Evolutionary conservation across 2,888 invertebrate genomes (phyloP).

Genomic region (Eurytoma californica): DNA sequence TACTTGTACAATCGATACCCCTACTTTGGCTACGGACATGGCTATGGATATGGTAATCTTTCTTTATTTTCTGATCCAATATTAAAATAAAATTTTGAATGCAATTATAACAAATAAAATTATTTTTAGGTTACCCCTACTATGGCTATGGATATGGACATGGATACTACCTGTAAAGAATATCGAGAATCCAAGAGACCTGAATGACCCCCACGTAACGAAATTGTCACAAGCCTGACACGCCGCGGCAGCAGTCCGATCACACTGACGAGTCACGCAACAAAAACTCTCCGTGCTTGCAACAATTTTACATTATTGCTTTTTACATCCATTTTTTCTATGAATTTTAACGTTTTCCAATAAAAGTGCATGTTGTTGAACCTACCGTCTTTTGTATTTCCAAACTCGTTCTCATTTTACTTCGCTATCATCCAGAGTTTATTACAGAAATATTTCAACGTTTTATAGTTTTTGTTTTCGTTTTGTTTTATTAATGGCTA

Average conservation of each 20-base stretch:
- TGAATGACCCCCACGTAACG: background rate
- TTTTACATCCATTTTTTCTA: constrained; percentile 13
- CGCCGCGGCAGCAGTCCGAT: constrained; percentile 52
- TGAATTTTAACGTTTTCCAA: constrained; percentile 17
- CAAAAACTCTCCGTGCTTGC: constrained; percentile 2
- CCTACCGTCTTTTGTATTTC: background rate
- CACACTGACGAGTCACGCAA: constrained; percentile 11
- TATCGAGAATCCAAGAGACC: background rate
- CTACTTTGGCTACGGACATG: constrained; percentile 63
- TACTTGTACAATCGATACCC: constrained; percentile 56
- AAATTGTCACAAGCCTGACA: constrained; percentile 27
- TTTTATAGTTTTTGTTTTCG: background rate
- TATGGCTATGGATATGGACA: constrained; percentile 64
- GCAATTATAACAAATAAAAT: background rate
- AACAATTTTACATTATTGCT: constrained; percentile 2
- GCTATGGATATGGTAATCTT: constrained; percentile 39
- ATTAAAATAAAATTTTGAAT: background rate
- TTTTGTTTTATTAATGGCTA: background rate
- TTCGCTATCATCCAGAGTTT: too few relatives aligned
- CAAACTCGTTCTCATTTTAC: background rate
- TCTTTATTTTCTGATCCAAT: background rate
- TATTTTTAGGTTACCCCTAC: constrained; percentile 61
- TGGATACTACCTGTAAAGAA: constrained; percentile 40
- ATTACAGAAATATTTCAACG: background rate
- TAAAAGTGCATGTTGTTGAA: constrained; percentile 23